These are phyloP conservation scores for Nudaria mundana DNA, from an alignment of 2,888 invertebrate species.

Conservation along the genomic window DNA sequence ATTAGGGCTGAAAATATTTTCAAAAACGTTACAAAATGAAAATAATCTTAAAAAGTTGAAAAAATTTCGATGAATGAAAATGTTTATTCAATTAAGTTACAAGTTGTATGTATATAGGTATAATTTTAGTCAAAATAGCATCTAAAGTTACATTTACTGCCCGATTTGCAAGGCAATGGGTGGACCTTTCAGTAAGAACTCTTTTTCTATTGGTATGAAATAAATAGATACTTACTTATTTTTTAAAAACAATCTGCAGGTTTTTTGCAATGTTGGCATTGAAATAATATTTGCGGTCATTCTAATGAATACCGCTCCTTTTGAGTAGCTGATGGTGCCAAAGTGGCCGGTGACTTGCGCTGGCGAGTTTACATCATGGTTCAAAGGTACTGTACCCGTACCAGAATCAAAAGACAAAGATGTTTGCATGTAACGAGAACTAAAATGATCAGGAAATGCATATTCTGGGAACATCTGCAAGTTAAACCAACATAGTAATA, in stretches of 20 bases:
- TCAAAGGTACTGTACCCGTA: conserved; percentile 76
- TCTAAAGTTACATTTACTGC: too few relatives aligned
- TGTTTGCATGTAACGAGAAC: conserved; percentile 84
- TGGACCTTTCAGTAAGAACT: neutral
- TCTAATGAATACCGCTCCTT: conserved; percentile 78
- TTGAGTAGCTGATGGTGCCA: conserved; percentile 85
- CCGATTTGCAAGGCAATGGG: too few relatives aligned
- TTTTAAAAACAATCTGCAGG: conserved; percentile 57
- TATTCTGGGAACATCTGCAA: conserved; percentile 82
- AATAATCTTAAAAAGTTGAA: too few relatives aligned
- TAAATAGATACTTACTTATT: conserved; percentile 81
- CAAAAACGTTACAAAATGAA: too few relatives aligned
- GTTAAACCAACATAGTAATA: neutral
- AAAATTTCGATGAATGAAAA: too few relatives aligned
- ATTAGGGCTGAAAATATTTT: conserved; percentile 50
- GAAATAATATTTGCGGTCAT: conserved; percentile 66
- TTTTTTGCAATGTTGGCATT: conserved; percentile 51
- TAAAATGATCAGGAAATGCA: conserved; percentile 86
- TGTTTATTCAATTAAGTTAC: too few relatives aligned
- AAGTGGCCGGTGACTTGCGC: conserved; percentile 84
- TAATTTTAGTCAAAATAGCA: neutral
- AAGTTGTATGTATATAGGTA: too few relatives aligned
- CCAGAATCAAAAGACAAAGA: conserved; percentile 77
- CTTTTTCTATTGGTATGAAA: neutral
- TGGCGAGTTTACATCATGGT: conserved; percentile 81